phyloP scores from a whole-genome alignment of 2,113 vertebrate species.

The Cygnus buccinator region DNA sequence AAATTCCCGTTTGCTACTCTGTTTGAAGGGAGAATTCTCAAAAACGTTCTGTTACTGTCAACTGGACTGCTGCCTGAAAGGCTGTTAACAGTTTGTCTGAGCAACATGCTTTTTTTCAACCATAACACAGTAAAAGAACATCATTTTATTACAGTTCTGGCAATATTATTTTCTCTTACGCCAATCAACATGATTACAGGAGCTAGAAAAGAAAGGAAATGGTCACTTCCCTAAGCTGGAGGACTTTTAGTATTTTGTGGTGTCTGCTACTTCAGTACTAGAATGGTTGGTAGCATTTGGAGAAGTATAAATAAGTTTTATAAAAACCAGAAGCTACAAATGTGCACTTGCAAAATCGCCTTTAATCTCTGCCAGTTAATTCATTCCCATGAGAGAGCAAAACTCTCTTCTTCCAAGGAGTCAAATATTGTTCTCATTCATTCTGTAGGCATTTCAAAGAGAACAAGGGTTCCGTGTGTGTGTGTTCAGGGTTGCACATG shows the following conservation, averaged over 20 bases:
- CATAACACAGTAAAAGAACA: neutral
- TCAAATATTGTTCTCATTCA: slow-evolving; percentile 17
- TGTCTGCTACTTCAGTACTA: neutral
- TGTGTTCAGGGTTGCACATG: neutral
- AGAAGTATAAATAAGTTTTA: neutral
- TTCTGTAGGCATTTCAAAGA: neutral
- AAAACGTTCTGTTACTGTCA: slow-evolving; percentile 8
- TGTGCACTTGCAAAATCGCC: neutral
- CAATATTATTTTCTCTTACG: neutral
- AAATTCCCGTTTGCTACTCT: slow-evolving; percentile 17
- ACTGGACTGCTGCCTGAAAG: neutral
- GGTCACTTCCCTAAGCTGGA: neutral
- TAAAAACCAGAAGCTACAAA: slow-evolving; percentile 1
- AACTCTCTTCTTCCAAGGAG: neutral
- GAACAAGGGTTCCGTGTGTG: neutral
- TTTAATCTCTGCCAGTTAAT: slow-evolving; percentile 12
- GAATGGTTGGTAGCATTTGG: neutral
- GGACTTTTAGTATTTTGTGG: neutral
- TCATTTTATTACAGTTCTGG: neutral
- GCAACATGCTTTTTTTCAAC: neutral
- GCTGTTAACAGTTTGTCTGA: neutral
- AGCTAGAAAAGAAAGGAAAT: neutral
- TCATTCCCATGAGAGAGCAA: neutral
- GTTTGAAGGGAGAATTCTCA: neutral
- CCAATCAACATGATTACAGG: neutral